Evolutionary conservation across 2,113 vertebrate species (phyloP).

Genomic region (zebrafish (Danio rerio)): DNA sequence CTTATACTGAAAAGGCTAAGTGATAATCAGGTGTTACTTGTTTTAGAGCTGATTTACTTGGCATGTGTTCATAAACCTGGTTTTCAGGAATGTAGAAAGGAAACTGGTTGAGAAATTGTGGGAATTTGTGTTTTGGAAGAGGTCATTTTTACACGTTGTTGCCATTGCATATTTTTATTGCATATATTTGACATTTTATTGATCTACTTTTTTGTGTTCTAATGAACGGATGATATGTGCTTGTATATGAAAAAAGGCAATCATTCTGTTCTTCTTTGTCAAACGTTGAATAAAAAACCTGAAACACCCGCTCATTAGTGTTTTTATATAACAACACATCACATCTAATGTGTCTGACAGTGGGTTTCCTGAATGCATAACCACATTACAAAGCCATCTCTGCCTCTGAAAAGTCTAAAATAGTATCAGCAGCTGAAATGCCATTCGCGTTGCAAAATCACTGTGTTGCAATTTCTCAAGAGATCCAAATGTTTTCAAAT

Average conservation of each 20-base stretch:
- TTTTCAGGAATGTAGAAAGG: constrained; percentile 14
- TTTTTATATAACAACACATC: not conserved
- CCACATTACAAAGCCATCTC: not conserved
- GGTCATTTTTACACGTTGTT: not conserved
- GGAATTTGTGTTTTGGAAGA: not conserved
- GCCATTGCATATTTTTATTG: constrained; percentile 11
- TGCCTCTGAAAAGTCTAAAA: not conserved
- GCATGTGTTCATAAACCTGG: not conserved
- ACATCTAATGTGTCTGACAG: not conserved
- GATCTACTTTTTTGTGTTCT: constrained; percentile 5
- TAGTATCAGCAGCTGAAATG: too few species aligned
- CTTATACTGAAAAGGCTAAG: not conserved
- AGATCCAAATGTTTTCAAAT: not conserved
- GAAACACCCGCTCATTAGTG: not conserved
- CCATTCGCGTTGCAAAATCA: not conserved
- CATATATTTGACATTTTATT: constrained; percentile 15
- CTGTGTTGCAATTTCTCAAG: constrained; percentile 18
- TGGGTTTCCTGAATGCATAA: not conserved
- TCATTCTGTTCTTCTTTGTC: constrained; percentile 22
- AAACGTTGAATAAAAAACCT: constrained; percentile 19
- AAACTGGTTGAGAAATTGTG: not conserved
- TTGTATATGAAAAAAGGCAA: constrained; percentile 25
- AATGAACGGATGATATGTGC: constrained; percentile 5
- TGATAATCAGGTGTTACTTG: not conserved
- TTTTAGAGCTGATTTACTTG: not conserved